phyloP scores from a whole-genome alignment of 2,888 invertebrate genomes.

The Galeruca laticollis region DNA sequence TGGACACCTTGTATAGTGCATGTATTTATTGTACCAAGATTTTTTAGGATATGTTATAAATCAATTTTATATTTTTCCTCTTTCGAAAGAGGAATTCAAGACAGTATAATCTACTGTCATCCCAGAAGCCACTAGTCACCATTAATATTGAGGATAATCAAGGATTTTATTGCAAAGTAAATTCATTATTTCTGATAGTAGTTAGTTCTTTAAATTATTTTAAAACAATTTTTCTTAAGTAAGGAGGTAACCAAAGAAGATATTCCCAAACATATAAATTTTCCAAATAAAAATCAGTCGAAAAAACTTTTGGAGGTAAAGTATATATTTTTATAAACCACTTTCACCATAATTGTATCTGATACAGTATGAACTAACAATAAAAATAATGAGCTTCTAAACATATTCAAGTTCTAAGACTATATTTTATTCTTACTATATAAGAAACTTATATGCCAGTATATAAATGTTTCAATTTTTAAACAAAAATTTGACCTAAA shows the following conservation, averaged over 20 bases:
- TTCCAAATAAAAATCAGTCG: neutral
- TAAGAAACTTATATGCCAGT: neutral
- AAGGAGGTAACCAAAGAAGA: neutral
- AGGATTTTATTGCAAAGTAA: neutral
- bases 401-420: no score
- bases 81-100: conserved; percentile 8
- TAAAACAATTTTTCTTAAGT: neutral
- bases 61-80: conserved; percentile 5
- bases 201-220: neutral
- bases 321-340: conserved; percentile 1
- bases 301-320: neutral
- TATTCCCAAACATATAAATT: conserved; percentile 2
- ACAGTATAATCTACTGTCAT: conserved; percentile 4
- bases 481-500: conserved; percentile 1
- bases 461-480: neutral
- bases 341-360: no score
- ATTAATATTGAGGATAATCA: conserved; percentile 2
- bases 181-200: neutral
- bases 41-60: conserved; percentile 27
- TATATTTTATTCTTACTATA: no score
- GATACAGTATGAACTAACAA: no score
- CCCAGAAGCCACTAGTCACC: conserved; percentile 9
- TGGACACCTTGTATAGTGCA: conserved; percentile 35
- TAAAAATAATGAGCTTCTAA: no score
- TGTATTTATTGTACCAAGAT: conserved; percentile 31